These are phyloP conservation scores for Halcyon malimbica DNA, from an alignment of 2,113 vertebrate genomes.

Conservation along the genomic window DNA sequence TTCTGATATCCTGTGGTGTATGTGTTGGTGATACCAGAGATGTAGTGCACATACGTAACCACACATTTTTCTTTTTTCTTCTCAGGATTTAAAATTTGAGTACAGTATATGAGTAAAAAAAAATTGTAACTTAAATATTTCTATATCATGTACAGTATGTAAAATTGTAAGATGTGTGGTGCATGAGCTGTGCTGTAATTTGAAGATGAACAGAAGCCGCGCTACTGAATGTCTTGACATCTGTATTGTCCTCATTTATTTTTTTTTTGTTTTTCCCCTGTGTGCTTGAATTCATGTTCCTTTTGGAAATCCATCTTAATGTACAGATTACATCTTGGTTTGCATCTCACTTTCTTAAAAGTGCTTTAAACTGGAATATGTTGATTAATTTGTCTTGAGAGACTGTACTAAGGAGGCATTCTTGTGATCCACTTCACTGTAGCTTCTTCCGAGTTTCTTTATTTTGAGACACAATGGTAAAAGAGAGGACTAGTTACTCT, in stretches of 20 bases:
- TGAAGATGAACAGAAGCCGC: conserved; percentile 52
- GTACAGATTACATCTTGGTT: conserved; percentile 1
- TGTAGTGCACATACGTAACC: conserved; percentile 53
- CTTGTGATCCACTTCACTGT: not conserved
- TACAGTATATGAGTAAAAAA: conserved; percentile 80
- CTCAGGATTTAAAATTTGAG: conserved; percentile 90
- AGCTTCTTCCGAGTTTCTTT: conserved; percentile 33
- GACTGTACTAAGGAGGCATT: not conserved
- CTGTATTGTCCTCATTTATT: conserved; percentile 18
- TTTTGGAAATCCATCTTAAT: conserved; percentile 33
- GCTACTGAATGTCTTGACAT: conserved; percentile 63
- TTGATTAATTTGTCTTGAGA: conserved; percentile 1
- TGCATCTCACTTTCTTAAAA: conserved; percentile 5
- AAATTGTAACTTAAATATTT: conserved; percentile 85
- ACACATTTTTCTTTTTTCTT: conserved; percentile 76
- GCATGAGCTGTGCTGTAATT: conserved; percentile 71
- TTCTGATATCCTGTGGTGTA: conserved; percentile 36
- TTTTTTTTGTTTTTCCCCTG: not conserved
- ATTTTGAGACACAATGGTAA: not conserved
- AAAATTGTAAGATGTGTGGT: conserved; percentile 81
- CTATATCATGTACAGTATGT: conserved; percentile 86
- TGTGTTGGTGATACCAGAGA: conserved; percentile 39
- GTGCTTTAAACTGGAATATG: conserved; percentile 39
- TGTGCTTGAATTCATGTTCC: not conserved
- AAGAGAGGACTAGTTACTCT: conserved; percentile 27